Percentiles rank a stretch among this genome's conserved stretches.
These are phyloP conservation scores for Cheilosia scutellata DNA, from an alignment of 2,888 invertebrate genomes.

Conservation along the genomic window DNA sequence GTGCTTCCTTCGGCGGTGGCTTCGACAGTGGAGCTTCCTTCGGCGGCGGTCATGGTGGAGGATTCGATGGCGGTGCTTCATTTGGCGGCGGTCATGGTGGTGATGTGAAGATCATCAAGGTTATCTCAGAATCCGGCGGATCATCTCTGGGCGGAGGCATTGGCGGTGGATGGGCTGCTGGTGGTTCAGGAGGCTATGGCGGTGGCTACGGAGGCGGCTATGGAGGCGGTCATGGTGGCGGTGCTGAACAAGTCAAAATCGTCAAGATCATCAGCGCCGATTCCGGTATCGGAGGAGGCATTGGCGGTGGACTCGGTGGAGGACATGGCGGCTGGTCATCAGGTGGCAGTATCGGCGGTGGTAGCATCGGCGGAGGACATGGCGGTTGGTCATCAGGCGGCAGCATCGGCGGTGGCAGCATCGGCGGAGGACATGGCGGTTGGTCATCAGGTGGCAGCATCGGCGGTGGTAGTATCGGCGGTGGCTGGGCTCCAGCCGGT, in stretches of 20 bases:
- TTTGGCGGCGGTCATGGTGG: conserved; percentile 60
- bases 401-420: conserved; percentile 46
- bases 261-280: conserved; percentile 67
- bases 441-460: conserved; percentile 60
- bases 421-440: conserved; percentile 66
- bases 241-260: conserved; percentile 63
- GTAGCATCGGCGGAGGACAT: conserved; percentile 52
- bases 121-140: conserved; percentile 67
- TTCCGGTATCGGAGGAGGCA: conserved; percentile 64
- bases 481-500: conserved; percentile 62
- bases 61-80: conserved; percentile 15
- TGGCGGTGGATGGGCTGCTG: conserved; percentile 28
- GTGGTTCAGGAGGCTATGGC: conserved; percentile 58
- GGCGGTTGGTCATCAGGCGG: conserved; percentile 67
- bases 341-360: conserved; percentile 63
- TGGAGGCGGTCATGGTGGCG: conserved; percentile 62
- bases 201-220: conserved; percentile 58
- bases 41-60: conserved; percentile 47
- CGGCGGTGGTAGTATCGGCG: background rate
- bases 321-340: conserved; percentile 66
- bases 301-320: conserved; percentile 65
- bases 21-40: conserved; percentile 40
- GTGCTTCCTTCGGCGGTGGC: conserved; percentile 36
- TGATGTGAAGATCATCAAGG: conserved; percentile 69
- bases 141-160: conserved; percentile 66